These are phyloP conservation scores for Coronaproctus castanopsis DNA, from an alignment of 2,888 invertebrate genomes.

Conservation along the genomic window DNA sequence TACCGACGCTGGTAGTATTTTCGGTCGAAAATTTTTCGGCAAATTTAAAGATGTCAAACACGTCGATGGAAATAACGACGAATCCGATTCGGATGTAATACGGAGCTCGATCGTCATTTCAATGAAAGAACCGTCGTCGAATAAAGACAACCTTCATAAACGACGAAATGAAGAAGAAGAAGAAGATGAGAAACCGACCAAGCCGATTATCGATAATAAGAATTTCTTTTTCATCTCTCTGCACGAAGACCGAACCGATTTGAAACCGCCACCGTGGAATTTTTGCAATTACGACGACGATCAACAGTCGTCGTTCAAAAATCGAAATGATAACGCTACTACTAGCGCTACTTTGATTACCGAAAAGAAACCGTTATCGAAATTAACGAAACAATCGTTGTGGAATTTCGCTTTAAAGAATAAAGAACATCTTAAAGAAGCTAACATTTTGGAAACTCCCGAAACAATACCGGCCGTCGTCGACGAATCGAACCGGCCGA, in stretches of 20 bases:
- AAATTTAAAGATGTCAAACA: background rate
- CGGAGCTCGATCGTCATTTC: background rate
- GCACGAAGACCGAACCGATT: constrained; percentile 14
- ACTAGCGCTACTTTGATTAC: no score
- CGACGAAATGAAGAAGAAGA: background rate
- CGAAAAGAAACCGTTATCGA: background rate
- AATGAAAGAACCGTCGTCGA: background rate
- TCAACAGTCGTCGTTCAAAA: background rate
- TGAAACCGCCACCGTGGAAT: background rate
- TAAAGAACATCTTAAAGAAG: background rate
- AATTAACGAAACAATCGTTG: background rate
- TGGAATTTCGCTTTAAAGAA: background rate
- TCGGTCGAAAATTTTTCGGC: constrained; percentile 1
- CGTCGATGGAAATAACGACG: background rate
- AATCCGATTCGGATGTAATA: background rate
- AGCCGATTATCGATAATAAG: constrained; percentile 8
- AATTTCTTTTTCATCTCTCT: constrained; percentile 17
- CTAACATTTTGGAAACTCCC: background rate
- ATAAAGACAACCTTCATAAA: background rate
- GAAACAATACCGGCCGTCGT: no score
- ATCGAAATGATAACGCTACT: background rate
- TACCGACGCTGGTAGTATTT: constrained; percentile 5
- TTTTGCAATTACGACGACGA: background rate
- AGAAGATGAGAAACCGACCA: background rate
- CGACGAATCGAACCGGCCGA: no score